A percentile compares a stretch with the other conserved stretches of the same genome.
These are phyloP conservation scores for Oligia strigilis DNA, from an alignment of 2,888 invertebrate genomes.

Conservation along the genomic window DNA sequence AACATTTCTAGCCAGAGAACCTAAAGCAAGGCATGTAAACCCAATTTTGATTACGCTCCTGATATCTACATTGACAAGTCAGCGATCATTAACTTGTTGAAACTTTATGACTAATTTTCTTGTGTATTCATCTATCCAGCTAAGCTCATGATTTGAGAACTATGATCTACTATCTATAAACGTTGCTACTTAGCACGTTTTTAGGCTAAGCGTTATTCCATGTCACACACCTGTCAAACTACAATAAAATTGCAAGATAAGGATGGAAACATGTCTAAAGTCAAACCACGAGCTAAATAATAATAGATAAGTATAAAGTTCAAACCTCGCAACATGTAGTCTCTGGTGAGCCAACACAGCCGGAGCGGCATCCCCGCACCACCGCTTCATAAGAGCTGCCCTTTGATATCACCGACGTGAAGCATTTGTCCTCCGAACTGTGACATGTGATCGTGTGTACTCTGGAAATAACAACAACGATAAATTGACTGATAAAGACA, in stretches of 20 bases:
- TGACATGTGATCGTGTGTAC: constrained; percentile 86
- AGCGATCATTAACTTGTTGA: neutral
- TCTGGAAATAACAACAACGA: constrained; percentile 69
- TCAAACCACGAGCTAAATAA: neutral
- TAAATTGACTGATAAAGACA: constrained; percentile 2
- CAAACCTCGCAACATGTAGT: constrained; percentile 85
- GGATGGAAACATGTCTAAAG: neutral
- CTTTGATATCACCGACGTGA: constrained; percentile 83
- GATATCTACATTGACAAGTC: neutral
- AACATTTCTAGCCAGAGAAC: neutral
- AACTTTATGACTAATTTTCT: neutral
- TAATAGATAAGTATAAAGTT: neutral
- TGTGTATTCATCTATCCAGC: neutral
- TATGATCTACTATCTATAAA: too few relatives aligned
- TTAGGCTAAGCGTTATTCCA: too few relatives aligned
- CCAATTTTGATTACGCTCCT: neutral
- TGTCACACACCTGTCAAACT: too few relatives aligned
- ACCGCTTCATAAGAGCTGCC: constrained; percentile 80
- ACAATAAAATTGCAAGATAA: neutral
- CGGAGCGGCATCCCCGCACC: constrained; percentile 83
- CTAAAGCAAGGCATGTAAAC: neutral
- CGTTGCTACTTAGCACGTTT: too few relatives aligned
- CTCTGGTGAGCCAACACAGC: constrained; percentile 80
- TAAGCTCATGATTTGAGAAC: neutral
- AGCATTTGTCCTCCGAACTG: constrained; percentile 84